A percentile compares a stretch with the other conserved stretches of the same genome.
Conservation (phyloP, 1,140 invertebrate species). For the Drosophila subobscura region DNA sequence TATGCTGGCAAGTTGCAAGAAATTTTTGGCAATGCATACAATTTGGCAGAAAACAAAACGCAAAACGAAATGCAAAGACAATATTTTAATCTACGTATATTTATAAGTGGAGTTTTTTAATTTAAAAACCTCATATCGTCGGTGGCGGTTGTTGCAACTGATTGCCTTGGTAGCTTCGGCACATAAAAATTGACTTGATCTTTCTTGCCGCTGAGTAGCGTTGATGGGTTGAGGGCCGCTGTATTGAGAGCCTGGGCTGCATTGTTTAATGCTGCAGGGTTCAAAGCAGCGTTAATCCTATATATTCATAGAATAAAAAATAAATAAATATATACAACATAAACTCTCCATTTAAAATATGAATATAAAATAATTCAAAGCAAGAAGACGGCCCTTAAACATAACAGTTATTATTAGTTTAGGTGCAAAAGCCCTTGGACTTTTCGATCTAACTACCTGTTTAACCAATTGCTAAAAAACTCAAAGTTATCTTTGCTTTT, state of each 20-base stretch:
- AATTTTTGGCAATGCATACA: constrained; percentile 39
- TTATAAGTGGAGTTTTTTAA: constrained; percentile 35
- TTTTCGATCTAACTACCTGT: not conserved
- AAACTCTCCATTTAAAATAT: constrained; percentile 18
- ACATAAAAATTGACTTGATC: constrained; percentile 80
- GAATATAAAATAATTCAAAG: constrained; percentile 26
- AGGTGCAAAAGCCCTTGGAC: constrained; percentile 3
- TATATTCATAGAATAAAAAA: constrained; percentile 54
- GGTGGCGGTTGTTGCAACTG: constrained; percentile 41
- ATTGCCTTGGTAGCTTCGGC: constrained; percentile 71
- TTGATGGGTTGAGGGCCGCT: constrained; percentile 76
- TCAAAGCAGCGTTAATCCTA: constrained; percentile 80
- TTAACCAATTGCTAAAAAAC: not conserved
- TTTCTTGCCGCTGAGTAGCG: constrained; percentile 77
- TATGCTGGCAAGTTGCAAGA: constrained; percentile 24
- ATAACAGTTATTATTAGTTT: not conserved
- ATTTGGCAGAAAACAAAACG: constrained; percentile 55
- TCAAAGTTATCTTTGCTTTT: too few relatives aligned
- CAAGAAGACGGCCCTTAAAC: too few relatives aligned
- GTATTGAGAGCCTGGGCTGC: constrained; percentile 78
- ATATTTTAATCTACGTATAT: constrained; percentile 34
- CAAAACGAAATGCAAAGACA: constrained; percentile 58
- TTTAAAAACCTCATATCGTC: constrained; percentile 81
- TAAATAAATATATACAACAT: constrained; percentile 33
- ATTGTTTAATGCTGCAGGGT: constrained; percentile 78